phyloP scores from a whole-genome alignment of 2,113 vertebrate genomes.

The Dissostichus mawsoni region DNA sequence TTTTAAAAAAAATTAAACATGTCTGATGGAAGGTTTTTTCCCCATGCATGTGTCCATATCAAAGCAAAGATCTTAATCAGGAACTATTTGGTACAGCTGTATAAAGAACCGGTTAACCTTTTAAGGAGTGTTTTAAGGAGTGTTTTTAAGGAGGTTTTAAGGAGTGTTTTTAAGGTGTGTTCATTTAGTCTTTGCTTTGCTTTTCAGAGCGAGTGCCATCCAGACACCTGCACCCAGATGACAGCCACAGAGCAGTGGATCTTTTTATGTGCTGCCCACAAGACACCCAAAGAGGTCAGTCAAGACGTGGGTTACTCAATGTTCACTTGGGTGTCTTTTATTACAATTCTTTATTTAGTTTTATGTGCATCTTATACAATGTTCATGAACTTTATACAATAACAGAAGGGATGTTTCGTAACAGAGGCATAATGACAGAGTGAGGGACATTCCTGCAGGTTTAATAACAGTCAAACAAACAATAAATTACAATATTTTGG shows the following conservation, averaged over 20 bases:
- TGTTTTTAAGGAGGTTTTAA: not conserved
- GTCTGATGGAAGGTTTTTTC: not conserved
- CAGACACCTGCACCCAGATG: constrained; percentile 99
- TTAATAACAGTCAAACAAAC: no score
- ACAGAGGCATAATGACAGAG: no score
- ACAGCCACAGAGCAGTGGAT: constrained; percentile 99
- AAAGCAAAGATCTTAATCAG: not conserved
- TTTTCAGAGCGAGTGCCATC: constrained; percentile 94
- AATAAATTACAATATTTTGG: no score
- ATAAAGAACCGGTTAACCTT: not conserved
- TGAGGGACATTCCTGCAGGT: no score
- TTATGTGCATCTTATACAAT: no score
- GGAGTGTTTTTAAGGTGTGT: not conserved
- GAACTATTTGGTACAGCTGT: no score
- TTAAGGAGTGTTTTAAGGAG: not conserved
- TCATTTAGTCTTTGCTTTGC: not conserved
- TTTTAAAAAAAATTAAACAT: not conserved
- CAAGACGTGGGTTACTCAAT: not conserved
- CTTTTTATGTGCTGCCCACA: constrained; percentile 99
- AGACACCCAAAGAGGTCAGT: constrained; percentile 97
- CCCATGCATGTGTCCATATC: not conserved
- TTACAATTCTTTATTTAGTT: no score
- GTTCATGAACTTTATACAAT: no score
- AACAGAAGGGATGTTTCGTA: no score
- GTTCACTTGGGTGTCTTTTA: not conserved